These are phyloP conservation scores for Ischnus inquisitorius DNA, from an alignment of 2,888 invertebrate genomes.

Conservation along the genomic window DNA sequence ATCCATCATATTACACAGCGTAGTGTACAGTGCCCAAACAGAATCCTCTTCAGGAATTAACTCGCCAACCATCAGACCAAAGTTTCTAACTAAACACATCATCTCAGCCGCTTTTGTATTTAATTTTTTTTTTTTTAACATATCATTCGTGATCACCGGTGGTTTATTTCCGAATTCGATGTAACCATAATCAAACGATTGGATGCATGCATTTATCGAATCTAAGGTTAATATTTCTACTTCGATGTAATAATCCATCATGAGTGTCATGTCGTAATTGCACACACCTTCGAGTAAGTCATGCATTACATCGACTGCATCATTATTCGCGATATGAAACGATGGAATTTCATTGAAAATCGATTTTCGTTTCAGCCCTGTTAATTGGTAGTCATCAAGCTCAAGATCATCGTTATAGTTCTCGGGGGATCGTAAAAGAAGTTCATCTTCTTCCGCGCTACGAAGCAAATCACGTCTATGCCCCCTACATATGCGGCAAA, in stretches of 20 bases:
- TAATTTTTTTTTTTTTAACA: conserved; percentile 54
- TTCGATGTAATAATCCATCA: conserved; percentile 40
- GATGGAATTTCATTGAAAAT: conserved; percentile 57
- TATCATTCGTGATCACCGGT: conserved; percentile 36
- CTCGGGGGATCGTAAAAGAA: conserved; percentile 42
- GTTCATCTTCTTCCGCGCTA: conserved; percentile 40
- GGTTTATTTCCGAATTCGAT: conserved; percentile 56
- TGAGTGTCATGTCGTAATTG: conserved; percentile 51
- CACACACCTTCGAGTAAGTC: conserved; percentile 65
- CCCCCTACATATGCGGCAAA: conserved; percentile 61
- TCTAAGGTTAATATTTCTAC: conserved; percentile 33
- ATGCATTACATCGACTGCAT: conserved; percentile 67
- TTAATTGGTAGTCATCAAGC: conserved; percentile 39
- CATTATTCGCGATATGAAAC: conserved; percentile 62
- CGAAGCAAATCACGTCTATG: conserved; percentile 35
- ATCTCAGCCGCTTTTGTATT: conserved; percentile 64
- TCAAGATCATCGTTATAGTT: conserved; percentile 61
- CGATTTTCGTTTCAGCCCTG: conserved; percentile 63
- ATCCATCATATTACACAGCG: conserved; percentile 39
- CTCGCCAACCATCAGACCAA: conserved; percentile 49
- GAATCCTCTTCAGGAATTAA: conserved; percentile 41
- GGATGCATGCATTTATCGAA: conserved; percentile 41
- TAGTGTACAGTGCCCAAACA: conserved; percentile 60
- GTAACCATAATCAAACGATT: conserved; percentile 49
- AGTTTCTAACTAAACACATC: conserved; percentile 47